Conservation (phyloP, 2,888 invertebrate genomes). For the Agrochola circellaris region DNA sequence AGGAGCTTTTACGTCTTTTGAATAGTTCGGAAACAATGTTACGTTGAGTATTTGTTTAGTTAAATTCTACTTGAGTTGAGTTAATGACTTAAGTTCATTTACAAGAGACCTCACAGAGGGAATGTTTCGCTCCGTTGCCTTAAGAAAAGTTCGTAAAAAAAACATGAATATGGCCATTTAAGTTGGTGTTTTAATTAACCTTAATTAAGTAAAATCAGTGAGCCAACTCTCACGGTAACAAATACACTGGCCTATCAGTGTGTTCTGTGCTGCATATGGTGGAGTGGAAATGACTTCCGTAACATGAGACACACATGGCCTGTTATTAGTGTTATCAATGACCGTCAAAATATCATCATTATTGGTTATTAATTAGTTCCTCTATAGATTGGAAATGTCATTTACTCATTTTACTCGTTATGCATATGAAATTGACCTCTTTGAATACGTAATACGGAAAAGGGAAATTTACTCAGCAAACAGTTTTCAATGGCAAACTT, state of each 20-base stretch:
- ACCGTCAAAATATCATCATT: slow-evolving; percentile 57
- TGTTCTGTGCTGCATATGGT: slow-evolving; percentile 67
- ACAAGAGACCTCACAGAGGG: slow-evolving; percentile 44
- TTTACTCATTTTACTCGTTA: slow-evolving; percentile 7
- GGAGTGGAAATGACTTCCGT: slow-evolving; percentile 56
- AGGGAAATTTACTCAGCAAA: background rate
- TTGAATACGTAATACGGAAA: background rate
- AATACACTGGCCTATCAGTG: slow-evolving; percentile 76
- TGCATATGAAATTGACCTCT: background rate
- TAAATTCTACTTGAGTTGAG: slow-evolving; percentile 57
- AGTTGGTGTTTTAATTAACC: slow-evolving; percentile 82
- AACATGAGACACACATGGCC: slow-evolving; percentile 60
- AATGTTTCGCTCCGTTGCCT: slow-evolving; percentile 55
- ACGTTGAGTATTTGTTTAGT: slow-evolving; percentile 50
- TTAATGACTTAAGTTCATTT: slow-evolving; percentile 58
- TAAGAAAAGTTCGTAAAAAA: slow-evolving; percentile 59
- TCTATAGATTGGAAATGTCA: slow-evolving; percentile 41
- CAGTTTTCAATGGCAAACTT: background rate
- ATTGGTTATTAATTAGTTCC: slow-evolving; percentile 51
- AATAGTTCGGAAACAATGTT: slow-evolving; percentile 51
- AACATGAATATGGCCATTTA: slow-evolving; percentile 72
- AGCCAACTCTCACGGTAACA: slow-evolving; percentile 80
- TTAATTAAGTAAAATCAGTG: slow-evolving; percentile 82
- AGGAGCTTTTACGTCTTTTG: slow-evolving; percentile 71
- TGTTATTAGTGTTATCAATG: slow-evolving; percentile 58